Percentiles rank a stretch among this genome's conserved stretches.
These are phyloP conservation scores for Lordiphosa fenestrarum DNA, from an alignment of 2,888 invertebrate species.

Conservation along the genomic window DNA sequence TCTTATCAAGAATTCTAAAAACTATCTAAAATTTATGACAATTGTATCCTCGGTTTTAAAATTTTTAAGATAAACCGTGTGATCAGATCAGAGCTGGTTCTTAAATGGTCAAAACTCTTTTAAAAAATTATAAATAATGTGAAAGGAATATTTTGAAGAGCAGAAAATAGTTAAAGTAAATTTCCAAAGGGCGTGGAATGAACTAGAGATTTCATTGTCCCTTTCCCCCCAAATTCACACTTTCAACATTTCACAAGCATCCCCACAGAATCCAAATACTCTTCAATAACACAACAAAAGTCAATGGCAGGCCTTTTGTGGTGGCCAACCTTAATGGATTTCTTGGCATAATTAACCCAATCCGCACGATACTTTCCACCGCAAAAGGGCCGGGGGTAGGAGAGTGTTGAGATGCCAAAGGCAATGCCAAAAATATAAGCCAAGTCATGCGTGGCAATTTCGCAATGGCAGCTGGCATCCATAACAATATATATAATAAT, in stretches of 20 bases:
- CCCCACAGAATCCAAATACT: conserved; percentile 14
- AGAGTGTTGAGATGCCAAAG: conserved; percentile 53
- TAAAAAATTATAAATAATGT: too few species aligned
- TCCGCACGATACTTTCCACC: not conserved
- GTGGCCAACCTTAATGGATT: conserved; percentile 53
- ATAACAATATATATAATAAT: conserved; percentile 33
- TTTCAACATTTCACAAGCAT: too few species aligned
- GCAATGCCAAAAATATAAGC: conserved; percentile 38
- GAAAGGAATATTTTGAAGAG: too few species aligned
- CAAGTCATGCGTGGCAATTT: conserved; percentile 68
- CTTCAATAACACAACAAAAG: conserved; percentile 28
- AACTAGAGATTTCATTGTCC: too few species aligned
- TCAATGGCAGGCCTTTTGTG: conserved; percentile 35
- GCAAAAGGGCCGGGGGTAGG: conserved; percentile 22
- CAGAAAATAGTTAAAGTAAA: not conserved
- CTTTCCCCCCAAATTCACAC: too few species aligned
- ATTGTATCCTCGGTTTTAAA: too few species aligned
- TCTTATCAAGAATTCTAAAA: too few species aligned
- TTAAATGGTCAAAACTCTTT: too few species aligned
- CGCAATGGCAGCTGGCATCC: conserved; percentile 59
- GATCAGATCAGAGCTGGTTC: too few species aligned
- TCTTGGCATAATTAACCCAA: conserved; percentile 66
- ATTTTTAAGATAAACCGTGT: too few species aligned
- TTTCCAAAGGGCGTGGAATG: too few species aligned
- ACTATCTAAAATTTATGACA: too few species aligned